Conservation (phyloP, 2,888 invertebrate species). For the Pollenia griseotomentosa region DNA sequence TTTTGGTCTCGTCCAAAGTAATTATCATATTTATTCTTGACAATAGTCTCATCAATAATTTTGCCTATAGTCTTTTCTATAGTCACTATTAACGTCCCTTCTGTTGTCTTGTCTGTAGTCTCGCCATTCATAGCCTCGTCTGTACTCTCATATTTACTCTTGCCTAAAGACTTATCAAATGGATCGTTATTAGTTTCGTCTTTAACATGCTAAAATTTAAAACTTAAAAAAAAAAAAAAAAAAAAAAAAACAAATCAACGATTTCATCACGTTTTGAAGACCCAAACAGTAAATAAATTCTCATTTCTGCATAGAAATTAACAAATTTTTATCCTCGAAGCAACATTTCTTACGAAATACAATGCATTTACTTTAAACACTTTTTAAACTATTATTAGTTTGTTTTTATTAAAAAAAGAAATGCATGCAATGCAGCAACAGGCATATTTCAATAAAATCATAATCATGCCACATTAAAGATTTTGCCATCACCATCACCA, state of each 20-base stretch:
- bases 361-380: conserved; percentile 6
- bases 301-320: background rate
- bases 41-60: no score
- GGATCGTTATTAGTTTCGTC: background rate
- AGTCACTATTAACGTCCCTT: no score
- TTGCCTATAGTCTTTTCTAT: no score
- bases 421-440: no score
- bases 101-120: no score
- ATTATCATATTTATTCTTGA: no score
- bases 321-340: background rate
- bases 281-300: background rate
- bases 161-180: no score
- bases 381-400: conserved; percentile 9
- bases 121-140: no score
- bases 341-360: background rate
- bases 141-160: no score
- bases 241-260: background rate
- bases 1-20: no score
- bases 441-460: conserved; percentile 15
- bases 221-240: background rate
- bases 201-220: background rate
- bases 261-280: background rate
- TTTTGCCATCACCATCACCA: background rate
- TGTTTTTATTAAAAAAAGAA: background rate
- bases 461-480: conserved; percentile 14